phyloP scores from a whole-genome alignment of 30 jellyfish, hydroid and myxozoan species.

The Hydractinia echinata region DNA sequence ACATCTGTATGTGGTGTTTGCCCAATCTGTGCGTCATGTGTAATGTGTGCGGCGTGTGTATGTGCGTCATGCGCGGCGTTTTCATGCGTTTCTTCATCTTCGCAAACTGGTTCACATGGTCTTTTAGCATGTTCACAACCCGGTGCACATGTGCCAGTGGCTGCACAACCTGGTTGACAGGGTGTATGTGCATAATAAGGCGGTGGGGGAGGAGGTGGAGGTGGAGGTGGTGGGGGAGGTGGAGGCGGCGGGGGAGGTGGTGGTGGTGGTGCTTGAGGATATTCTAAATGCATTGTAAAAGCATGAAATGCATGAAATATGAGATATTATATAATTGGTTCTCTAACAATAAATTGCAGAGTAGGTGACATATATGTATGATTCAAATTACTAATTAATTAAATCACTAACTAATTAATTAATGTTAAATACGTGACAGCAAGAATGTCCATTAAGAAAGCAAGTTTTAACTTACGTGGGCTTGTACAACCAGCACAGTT shows the following conservation, averaged over 20 bases:
- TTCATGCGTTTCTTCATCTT: not conserved
- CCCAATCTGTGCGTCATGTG: conserved; percentile 4
- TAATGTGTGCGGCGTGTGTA: not conserved
- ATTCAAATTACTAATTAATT: not conserved
- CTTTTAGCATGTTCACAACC: too few relatives aligned
- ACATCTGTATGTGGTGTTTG: conserved; percentile 2
- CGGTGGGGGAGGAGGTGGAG: conserved; percentile 56
- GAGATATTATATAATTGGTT: too few relatives aligned
- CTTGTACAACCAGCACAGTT: conserved; percentile 55
- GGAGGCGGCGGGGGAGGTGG: conserved; percentile 63
- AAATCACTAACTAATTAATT: too few relatives aligned
- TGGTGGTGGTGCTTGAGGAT: conserved; percentile 25
- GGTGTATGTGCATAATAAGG: conserved; percentile 52
- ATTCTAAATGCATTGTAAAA: not conserved
- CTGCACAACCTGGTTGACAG: conserved; percentile 1
- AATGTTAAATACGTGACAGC: not conserved
- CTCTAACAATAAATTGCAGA: not conserved
- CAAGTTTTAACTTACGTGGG: not conserved
- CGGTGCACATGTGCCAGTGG: not conserved
- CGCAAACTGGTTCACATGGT: not conserved
- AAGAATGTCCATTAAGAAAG: not conserved
- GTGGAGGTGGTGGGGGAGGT: conserved; percentile 53
- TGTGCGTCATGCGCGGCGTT: not conserved
- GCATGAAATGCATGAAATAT: too few relatives aligned
- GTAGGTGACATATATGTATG: not conserved